phyloP scores from a whole-genome alignment of 2,113 vertebrate species.

The Corythaeola cristata region DNA sequence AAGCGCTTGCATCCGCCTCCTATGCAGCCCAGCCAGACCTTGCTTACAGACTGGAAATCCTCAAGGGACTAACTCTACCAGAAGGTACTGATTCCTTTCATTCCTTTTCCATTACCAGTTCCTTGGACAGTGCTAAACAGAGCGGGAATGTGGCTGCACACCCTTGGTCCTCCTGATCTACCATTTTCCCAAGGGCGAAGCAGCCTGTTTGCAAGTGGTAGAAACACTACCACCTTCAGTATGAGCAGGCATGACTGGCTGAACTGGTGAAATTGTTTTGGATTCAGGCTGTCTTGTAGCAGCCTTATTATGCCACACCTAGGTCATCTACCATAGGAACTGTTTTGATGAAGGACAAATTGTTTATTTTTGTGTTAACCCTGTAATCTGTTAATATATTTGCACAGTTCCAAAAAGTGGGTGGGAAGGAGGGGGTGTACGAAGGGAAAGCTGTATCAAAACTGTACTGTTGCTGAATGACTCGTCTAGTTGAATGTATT shows the following conservation, averaged over 20 bases:
- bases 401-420: neutral
- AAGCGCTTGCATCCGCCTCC: neutral
- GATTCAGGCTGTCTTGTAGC: neutral
- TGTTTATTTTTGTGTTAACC: slow-evolving; percentile 12
- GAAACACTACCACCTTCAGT: neutral
- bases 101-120: slow-evolving; percentile 21
- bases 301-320: slow-evolving; percentile 3
- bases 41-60: neutral
- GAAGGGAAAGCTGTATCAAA: neutral
- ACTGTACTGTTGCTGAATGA: neutral
- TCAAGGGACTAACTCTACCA: slow-evolving; percentile 3
- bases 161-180: neutral
- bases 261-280: neutral
- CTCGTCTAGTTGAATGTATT: neutral
- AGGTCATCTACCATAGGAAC: neutral
- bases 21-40: neutral
- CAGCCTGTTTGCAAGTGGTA: neutral
- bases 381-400: neutral
- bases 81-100: slow-evolving; percentile 1
- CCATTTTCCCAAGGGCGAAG: neutral
- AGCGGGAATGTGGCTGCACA: neutral
- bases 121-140: neutral
- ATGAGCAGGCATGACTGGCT: neutral
- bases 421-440: neutral
- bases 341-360: slow-evolving; percentile 29